Conservation (phyloP, 2,797 vertebrate genomes). For the Gallirallus australis region DNA sequence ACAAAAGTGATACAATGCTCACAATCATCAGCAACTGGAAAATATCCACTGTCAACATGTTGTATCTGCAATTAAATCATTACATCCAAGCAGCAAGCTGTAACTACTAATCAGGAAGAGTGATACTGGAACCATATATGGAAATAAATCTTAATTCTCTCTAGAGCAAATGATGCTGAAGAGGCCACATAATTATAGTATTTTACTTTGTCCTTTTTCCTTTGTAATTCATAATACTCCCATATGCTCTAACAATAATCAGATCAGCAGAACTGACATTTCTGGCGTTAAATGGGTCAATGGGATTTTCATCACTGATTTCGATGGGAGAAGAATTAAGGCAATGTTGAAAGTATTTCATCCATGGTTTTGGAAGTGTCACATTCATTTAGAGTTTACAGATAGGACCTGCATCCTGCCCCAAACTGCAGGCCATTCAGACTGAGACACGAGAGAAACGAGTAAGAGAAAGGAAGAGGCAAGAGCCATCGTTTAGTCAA, state of each 20-base stretch:
- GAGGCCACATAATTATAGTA: conserved; percentile 34
- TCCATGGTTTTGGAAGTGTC: background rate
- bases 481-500: background rate
- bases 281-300: background rate
- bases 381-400: background rate
- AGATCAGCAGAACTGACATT: background rate
- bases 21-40: conserved; percentile 32
- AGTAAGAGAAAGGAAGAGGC: background rate
- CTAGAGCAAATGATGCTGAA: background rate
- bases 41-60: conserved; percentile 1
- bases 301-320: background rate
- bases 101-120: conserved; percentile 49
- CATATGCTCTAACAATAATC: background rate
- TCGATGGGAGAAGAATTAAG: background rate
- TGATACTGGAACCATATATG: background rate
- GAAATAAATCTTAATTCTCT: conserved; percentile 57
- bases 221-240: conserved; percentile 3
- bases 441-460: background rate
- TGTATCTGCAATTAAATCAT: conserved; percentile 54
- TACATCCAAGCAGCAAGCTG: conserved; percentile 30
- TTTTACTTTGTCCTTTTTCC: conserved; percentile 2
- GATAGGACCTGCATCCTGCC: background rate
- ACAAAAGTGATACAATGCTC: background rate
- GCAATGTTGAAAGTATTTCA: background rate
- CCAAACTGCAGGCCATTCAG: background rate